These are phyloP conservation scores for Chiloscyllium plagiosum DNA, from an alignment of 2,113 vertebrate genomes.

Conservation along the genomic window DNA sequence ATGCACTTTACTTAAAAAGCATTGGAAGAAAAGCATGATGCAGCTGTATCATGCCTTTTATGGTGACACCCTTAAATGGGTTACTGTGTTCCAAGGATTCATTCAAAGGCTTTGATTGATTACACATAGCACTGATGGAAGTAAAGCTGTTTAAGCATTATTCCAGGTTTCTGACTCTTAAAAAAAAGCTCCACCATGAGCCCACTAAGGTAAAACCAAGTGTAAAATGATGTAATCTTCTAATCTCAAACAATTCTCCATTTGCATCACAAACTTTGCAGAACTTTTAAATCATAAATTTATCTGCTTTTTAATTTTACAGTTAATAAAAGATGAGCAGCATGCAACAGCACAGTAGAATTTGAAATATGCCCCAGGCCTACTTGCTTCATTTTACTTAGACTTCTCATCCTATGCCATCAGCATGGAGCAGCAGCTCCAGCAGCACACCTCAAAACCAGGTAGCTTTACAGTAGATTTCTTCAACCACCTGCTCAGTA, in stretches of 20 bases:
- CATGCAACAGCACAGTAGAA: slow-evolving; percentile 48
- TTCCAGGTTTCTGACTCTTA: not conserved
- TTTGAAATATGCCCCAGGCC: slow-evolving; percentile 51
- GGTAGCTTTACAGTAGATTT: slow-evolving; percentile 47
- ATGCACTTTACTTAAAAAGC: not conserved
- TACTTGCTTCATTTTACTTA: slow-evolving; percentile 47
- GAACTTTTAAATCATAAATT: slow-evolving; percentile 50
- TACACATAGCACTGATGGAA: slow-evolving; percentile 42
- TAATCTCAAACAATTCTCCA: slow-evolving; percentile 30
- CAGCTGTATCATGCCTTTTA: not conserved
- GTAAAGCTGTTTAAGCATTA: slow-evolving; percentile 33
- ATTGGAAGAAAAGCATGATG: not conserved
- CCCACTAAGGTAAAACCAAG: not conserved
- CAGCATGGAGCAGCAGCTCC: slow-evolving; percentile 54
- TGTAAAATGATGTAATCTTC: not conserved
- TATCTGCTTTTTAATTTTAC: slow-evolving; percentile 51
- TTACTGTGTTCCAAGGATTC: not conserved
- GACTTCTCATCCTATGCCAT: slow-evolving; percentile 50
- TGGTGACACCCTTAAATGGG: not conserved
- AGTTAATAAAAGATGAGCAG: slow-evolving; percentile 53
- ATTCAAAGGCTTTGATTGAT: slow-evolving; percentile 43
- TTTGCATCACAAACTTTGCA: slow-evolving; percentile 28
- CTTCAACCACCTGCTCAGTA: slow-evolving; percentile 47
- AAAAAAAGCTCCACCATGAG: not conserved
- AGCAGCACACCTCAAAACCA: slow-evolving; percentile 52